Base-by-base conservation (phyloP, 2,888 invertebrate genomes). In the Epirrhoe alternata region DNA sequence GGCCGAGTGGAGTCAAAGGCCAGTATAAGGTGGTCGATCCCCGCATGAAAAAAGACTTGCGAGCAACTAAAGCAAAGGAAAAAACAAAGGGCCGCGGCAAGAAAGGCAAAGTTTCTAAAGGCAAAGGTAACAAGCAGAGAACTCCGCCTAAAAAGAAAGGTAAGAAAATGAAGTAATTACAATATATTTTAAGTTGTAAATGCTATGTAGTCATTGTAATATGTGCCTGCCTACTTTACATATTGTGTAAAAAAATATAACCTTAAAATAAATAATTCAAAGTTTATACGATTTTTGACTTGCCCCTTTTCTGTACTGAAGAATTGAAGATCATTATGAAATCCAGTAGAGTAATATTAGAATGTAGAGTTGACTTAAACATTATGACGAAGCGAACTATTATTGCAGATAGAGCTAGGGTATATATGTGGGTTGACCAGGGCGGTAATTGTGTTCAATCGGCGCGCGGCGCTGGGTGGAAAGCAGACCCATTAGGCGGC, bases 11-110 rank as follows among this genome's bases (percentile, higher is more conserved):
- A 50, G 96, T 98, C 24, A 98, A 98, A 87, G 99, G 99, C 60
- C 96, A 95, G 38, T 99, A 97, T 88, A 98, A 96, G 86, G 96
- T 99, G n/a, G 99, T 99, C 5, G 99, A 99, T 94, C 96, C 97
- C 0, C 94, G 99, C 74, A 96, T 99, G 97, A 99, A 99, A 90
- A 99, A 99, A 88, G 99, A 99, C 86, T 91, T 96, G 80, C 94
- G 96, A 69, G 95, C 96, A 0, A 90, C 94, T 74, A 95, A 95
- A 84, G 90, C 94, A 14, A 95, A 94, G 81, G 94, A 94, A 83
- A 95, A 95, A 87, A 94, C 94, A 42, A 94, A 86, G 78, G 92
- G 90, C 54, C 92, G 92, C 67, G 86, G 89, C 47, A 93, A 92
- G 73, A 92, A 89, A 66, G 84, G 79, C 47, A 84, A 82, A 45